These are phyloP conservation scores for Epinotia demarniana DNA, from an alignment of 2,888 invertebrate species.

Conservation along the genomic window DNA sequence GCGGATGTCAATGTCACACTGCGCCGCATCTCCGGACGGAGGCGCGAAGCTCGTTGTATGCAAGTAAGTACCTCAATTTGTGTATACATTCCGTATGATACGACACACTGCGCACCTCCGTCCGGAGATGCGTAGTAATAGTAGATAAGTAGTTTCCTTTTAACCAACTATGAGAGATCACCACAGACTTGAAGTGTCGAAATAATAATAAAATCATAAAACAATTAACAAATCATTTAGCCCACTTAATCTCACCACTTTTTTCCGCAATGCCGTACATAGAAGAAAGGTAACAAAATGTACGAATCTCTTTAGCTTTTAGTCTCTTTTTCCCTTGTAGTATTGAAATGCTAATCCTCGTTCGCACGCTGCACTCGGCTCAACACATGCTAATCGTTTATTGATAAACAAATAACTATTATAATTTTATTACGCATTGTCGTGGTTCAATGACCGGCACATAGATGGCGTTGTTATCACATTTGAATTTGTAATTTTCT, in stretches of 20 bases:
- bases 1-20: too few species aligned
- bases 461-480: constrained; percentile 62
- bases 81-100: too few species aligned
- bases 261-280: background rate
- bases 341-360: constrained; percentile 73
- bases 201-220: too few species aligned
- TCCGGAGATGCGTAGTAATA: too few species aligned
- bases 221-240: background rate
- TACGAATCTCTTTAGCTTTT: background rate
- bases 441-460: constrained; percentile 45
- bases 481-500: constrained; percentile 74
- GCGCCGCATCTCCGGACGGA: too few species aligned
- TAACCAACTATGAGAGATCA: too few species aligned
- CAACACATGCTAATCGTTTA: constrained; percentile 81
- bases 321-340: constrained; percentile 15
- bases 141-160: too few species aligned
- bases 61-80: too few species aligned
- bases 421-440: constrained; percentile 79
- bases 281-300: background rate
- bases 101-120: too few species aligned
- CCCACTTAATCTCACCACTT: background rate
- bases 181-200: too few species aligned
- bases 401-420: constrained; percentile 81
- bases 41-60: too few species aligned
- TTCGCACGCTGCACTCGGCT: constrained; percentile 58